Evolutionary conservation across 2,113 vertebrate species (phyloP), one percentile per base, ranked within the genome.

Genomic region (Callaeas wilsoni): DNA sequence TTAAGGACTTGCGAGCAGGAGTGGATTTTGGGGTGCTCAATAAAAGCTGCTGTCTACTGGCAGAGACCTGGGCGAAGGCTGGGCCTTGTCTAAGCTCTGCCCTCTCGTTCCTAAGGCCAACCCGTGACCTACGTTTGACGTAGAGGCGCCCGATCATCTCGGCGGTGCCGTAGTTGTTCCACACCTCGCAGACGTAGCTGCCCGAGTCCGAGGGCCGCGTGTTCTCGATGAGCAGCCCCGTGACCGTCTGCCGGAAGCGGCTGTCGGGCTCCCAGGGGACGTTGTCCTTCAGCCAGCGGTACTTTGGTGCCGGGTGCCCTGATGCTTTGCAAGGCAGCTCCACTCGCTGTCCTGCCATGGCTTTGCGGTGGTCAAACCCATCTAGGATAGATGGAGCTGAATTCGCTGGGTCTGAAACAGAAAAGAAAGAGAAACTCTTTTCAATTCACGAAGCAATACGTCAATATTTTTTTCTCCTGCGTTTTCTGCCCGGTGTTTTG

Each of bases 201-300:
- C 99, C 99, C 6, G 98, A 98, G 96, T 99, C 99, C 4, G 98
- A 98, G 70, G 99, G 98, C 87, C 98, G 98, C 0, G 98, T 96
- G 93, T 98, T 99, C 97, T 99, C 99, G 10, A 99, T 99, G 87
- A 99, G 98, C 83, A 99, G 97, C 57, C 99, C 99, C 0, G 98
- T 98, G 86, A 98, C 97, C 8, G 99, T 99, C 96, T 99, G 99
- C 55, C 98, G 98, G 98, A 99, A 99, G 89, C 98, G 98, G 93
- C 98, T 99, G 96, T 99, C 99, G n/a, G 99, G 98, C 94, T 99
- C 99, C 97, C 99, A 97, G 73, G 99, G 99, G 90, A 99, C 98
- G 84, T 99, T 99, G 98, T 99, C 99, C 95, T 99, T 99, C 94
- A 99, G 98, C 99, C 99, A 99, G 95, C 99, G 99, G 96, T 99